Evolutionary conservation across 2,888 invertebrate species (phyloP).

Genomic region (Sipha maydis): DNA sequence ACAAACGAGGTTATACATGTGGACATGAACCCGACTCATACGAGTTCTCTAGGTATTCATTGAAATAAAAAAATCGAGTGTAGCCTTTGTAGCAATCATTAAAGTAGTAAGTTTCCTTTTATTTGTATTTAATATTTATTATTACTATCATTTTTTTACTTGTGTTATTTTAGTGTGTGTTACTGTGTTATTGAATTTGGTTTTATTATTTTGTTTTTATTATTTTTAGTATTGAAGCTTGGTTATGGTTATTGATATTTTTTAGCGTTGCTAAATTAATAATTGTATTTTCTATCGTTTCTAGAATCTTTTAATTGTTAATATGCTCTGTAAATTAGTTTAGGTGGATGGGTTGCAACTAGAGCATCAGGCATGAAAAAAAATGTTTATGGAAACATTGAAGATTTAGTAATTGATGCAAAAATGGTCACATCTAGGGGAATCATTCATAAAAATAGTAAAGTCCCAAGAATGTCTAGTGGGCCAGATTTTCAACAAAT

Average conservation of each 20-base stretch:
- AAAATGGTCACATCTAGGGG: conserved; percentile 88
- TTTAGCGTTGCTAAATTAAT: background rate
- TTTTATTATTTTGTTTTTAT: background rate
- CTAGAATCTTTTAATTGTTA: conserved; percentile 13
- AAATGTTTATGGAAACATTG: conserved; percentile 97
- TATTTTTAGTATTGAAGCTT: background rate
- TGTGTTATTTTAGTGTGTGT: background rate
- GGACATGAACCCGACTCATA: conserved; percentile 99
- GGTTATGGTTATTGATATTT: background rate
- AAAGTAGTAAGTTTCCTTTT: conserved; percentile 53
- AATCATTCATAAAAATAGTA: conserved; percentile 81
- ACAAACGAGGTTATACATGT: conserved; percentile 81
- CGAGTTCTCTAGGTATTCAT: conserved; percentile 83
- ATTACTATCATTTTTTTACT: conserved; percentile 22
- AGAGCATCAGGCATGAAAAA: conserved; percentile 99
- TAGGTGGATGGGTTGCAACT: conserved; percentile 98
- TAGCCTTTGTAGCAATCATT: conserved; percentile 47
- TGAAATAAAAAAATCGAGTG: conserved; percentile 53
- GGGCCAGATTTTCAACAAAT: conserved; percentile 96
- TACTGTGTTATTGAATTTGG: background rate
- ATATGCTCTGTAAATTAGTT: conserved; percentile 68
- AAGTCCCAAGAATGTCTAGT: conserved; percentile 89
- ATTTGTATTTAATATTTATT: conserved; percentile 54
- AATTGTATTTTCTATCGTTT: background rate
- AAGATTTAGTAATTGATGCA: conserved; percentile 90